Evolutionary conservation across 2,888 invertebrate species (phyloP).

Genomic region (Steinernema carpocapsae): DNA sequence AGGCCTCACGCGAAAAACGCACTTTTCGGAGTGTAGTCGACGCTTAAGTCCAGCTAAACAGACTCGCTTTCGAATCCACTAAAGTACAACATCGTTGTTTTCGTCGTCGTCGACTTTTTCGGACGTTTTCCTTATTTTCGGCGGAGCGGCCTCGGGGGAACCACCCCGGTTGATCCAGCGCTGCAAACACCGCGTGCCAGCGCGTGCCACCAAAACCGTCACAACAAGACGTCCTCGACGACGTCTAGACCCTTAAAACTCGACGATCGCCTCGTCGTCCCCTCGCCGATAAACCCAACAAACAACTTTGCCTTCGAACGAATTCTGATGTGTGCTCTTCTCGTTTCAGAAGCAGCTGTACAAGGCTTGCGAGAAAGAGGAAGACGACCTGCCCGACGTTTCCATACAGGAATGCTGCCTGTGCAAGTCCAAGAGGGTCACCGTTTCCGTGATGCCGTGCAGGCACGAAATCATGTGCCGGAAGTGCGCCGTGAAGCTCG

Average conservation of each 20-base stretch:
- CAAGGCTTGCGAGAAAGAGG: slow-evolving; percentile 6
- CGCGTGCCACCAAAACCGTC: slow-evolving; percentile 1
- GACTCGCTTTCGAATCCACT: no score
- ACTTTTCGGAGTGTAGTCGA: no score
- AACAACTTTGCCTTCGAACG: neutral
- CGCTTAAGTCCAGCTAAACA: no score
- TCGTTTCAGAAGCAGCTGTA: slow-evolving; percentile 11
- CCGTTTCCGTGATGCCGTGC: slow-evolving; percentile 1
- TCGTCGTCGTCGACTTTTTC: neutral
- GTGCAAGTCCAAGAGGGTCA: neutral
- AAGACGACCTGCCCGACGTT: neutral
- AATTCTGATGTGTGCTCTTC: neutral
- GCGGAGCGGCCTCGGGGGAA: neutral
- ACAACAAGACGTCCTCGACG: neutral
- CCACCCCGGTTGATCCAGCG: neutral
- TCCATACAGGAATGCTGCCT: slow-evolving; percentile 4
- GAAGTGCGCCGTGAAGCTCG: slow-evolving; percentile 7
- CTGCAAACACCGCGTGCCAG: neutral
- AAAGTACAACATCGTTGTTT: neutral
- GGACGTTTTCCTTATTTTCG: neutral
- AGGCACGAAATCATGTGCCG: slow-evolving; percentile 10
- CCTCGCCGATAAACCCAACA: no score
- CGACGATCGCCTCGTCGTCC: no score
- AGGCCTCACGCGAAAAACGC: neutral
- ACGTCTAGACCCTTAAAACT: slow-evolving; percentile 11